Evolutionary conservation across 2,797 vertebrate species (phyloP).

Genomic region (Sebastiscus albofasciatus): DNA sequence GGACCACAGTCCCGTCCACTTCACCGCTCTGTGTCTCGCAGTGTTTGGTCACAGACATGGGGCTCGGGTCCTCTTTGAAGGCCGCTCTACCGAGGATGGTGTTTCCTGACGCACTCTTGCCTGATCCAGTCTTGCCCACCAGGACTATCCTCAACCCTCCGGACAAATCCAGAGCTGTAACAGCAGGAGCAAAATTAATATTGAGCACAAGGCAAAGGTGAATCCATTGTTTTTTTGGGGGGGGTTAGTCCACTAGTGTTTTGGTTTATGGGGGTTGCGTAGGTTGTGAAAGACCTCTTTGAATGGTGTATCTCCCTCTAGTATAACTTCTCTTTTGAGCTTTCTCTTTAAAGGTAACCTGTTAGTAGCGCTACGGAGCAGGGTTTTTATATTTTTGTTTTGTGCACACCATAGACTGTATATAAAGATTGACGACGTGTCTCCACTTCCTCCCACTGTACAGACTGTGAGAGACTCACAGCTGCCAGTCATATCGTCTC

Average conservation of each 20-base stretch:
- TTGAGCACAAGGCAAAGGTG: neutral
- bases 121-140: constrained; percentile 80
- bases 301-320: neutral
- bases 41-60: constrained; percentile 71
- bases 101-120: constrained; percentile 81
- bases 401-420: neutral
- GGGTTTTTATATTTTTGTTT: neutral
- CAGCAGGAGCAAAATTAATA: neutral
- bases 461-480: too few species aligned
- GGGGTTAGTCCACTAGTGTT: neutral
- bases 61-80: constrained; percentile 74
- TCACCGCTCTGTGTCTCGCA: constrained; percentile 63
- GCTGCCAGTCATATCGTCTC: too few species aligned
- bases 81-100: constrained; percentile 73
- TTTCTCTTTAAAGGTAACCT: neutral
- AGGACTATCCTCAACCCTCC: constrained; percentile 76
- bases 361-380: too few species aligned
- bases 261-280: neutral
- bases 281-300: neutral
- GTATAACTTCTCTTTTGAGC: neutral
- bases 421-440: too few species aligned
- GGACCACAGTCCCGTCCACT: constrained; percentile 64
- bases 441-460: too few species aligned
- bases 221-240: neutral
- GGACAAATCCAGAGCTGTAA: constrained; percentile 68